A percentile compares a stretch with the other conserved stretches of the same genome.
Evolutionary conservation across 2,797 vertebrate genomes (phyloP).

Genomic region (Eurystomus glaucurus): DNA sequence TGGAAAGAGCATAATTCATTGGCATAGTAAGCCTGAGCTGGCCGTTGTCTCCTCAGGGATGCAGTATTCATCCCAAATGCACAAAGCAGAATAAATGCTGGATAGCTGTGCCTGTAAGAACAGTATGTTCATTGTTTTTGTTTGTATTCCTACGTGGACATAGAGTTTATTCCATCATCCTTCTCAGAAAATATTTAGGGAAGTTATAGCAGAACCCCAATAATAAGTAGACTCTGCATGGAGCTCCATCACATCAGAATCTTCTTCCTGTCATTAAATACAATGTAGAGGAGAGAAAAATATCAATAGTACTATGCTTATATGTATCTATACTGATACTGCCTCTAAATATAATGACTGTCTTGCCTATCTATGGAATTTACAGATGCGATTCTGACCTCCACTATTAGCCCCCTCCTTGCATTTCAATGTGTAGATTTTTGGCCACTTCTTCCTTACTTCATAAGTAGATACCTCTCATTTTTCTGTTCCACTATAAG

Average conservation of each 20-base stretch:
- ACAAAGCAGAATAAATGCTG: neutral
- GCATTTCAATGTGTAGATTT: neutral
- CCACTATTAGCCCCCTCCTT: neutral
- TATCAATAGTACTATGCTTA: neutral
- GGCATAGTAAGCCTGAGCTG: neutral
- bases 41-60: neutral
- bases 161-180: neutral
- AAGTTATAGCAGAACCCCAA: neutral
- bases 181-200: neutral
- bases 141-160: neutral
- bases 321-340: neutral
- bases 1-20: neutral
- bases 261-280: neutral
- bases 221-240: accelerated
- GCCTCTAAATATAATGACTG: too few relatives aligned
- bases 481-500: neutral
- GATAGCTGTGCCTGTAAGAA: neutral
- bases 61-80: neutral
- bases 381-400: neutral
- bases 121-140: neutral
- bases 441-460: neutral
- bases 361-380: neutral
- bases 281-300: neutral
- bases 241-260: neutral
- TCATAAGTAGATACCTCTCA: accelerated